Evolutionary conservation across 2,888 invertebrate species (phyloP), one percentile per base, ranked within the genome.

Genomic region (Colostygia pectinataria): DNA sequence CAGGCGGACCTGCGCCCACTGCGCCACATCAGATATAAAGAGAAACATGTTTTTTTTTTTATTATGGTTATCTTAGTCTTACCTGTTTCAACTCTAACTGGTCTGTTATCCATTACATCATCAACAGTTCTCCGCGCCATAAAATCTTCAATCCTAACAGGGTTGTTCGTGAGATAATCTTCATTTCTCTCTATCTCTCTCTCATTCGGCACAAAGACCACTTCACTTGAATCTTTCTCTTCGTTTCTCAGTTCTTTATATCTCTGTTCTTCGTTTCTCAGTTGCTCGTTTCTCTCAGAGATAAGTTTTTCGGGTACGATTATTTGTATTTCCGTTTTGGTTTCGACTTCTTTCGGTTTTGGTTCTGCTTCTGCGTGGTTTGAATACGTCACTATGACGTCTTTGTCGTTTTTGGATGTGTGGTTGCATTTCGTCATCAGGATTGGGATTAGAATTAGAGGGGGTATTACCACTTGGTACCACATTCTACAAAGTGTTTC

Each of bases 151-250:
- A 77, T 24, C 1, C 29, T 66, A 0, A 66, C 10, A 0, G 33
- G 48, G 5, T 57, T 54, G 1, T 57, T 51, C 0, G 46, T 41
- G 0, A 63, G 7, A 45, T 58, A 56, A 0, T 50, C 43, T 0
- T 50, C 47, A 5, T 70, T 63, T 0, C 70, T 53, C 0, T 48
- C 42, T 0, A 63, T 55, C 15, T 56, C 57, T 13, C 44, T 60
- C 0, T 74, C 69, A 34, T 83, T 80, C 0, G 85, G 86, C 1
- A 86, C 53, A 27, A 86, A 86, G 0, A 84, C 45, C 0, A 84
- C 69, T 20, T 63, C 64, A 0, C 74, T 73, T 10, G 51, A 46
- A 0, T 37, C 31, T 39, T 13, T 37, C 8, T 40, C 41, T 28
- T 28, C 41, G 6, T 18, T 9, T 4, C 3, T 34, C 7, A 27